A percentile compares a stretch with the other conserved stretches of the same genome.
Evolutionary conservation across 1,140 invertebrate species (phyloP).

Genomic region (Melitaea cinxia): DNA sequence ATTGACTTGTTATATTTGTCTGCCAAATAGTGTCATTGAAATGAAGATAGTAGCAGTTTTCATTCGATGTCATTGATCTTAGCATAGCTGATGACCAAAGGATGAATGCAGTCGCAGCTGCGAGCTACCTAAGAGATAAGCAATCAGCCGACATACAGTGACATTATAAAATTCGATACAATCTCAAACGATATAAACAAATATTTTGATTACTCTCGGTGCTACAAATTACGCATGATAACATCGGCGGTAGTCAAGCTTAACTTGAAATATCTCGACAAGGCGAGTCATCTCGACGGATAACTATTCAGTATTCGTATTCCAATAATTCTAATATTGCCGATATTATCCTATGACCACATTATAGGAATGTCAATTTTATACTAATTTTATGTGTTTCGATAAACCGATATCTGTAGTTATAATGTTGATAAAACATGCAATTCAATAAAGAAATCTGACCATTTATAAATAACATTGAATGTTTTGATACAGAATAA

Average conservation of each 20-base stretch:
- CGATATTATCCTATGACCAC: conserved; percentile 40
- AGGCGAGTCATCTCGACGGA: conserved; percentile 9
- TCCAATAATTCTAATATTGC: conserved; percentile 28
- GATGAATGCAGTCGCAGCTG: conserved; percentile 45
- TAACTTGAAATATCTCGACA: conserved; percentile 9
- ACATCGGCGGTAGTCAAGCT: conserved; percentile 40
- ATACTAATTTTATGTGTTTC: conserved; percentile 66
- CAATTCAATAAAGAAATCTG: conserved; percentile 59
- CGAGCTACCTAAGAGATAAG: conserved; percentile 53
- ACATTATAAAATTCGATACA: conserved; percentile 59
- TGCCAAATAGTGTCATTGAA: no score
- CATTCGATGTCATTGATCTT: conserved; percentile 24
- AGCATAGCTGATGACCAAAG: conserved; percentile 32
- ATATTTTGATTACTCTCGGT: conserved; percentile 68
- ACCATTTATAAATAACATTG: conserved; percentile 48
- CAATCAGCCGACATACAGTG: conserved; percentile 51
- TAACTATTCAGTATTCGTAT: conserved; percentile 35
- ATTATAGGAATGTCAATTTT: conserved; percentile 51
- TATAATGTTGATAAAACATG: conserved; percentile 72
- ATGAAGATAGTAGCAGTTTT: conserved; percentile 19
- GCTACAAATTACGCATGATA: conserved; percentile 70
- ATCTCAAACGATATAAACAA: conserved; percentile 66
- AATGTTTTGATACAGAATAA: conserved; percentile 32
- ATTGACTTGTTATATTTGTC: no score
- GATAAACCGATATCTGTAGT: conserved; percentile 68